phyloP scores from a whole-genome alignment of 2,113 vertebrate genomes.

The Dasyornis broadbenti region DNA sequence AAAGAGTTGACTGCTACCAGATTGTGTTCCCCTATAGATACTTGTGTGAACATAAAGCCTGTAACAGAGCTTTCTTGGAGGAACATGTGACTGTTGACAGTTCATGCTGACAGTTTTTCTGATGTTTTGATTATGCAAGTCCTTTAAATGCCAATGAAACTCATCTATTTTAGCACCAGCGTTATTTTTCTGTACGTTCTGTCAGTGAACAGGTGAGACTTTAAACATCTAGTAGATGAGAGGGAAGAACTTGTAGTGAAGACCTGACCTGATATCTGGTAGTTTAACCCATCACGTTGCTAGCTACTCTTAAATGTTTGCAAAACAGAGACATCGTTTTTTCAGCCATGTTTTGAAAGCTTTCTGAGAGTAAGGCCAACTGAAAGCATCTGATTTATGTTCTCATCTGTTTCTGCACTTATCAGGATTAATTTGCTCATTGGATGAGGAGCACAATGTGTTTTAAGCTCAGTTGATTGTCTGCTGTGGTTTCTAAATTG shows the following conservation, averaged over 20 bases:
- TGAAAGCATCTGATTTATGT: not conserved
- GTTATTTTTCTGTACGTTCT: not conserved
- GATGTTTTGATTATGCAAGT: not conserved
- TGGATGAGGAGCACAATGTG: not conserved
- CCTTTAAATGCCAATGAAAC: not conserved
- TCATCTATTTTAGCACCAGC: not conserved
- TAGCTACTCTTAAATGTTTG: not conserved
- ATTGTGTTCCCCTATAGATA: not conserved
- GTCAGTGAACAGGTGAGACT: not conserved
- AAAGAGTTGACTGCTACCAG: not conserved
- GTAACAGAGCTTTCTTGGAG: not conserved
- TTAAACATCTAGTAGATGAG: not conserved
- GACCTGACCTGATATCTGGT: not conserved
- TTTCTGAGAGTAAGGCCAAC: not conserved
- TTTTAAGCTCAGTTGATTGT: not conserved
- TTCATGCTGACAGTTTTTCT: not conserved
- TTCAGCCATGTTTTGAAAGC: not conserved
- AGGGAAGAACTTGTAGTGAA: not conserved
- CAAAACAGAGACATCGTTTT: not conserved
- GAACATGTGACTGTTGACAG: not conserved
- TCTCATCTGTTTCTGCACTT: not conserved
- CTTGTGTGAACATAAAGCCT: not conserved
- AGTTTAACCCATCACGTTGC: not conserved
- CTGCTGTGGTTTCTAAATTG: not conserved
- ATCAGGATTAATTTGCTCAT: not conserved